Percentiles rank a stretch among this genome's conserved stretches.
phyloP scores from a whole-genome alignment of 2,888 invertebrate genomes.

The Amphiduros pacificus region DNA sequence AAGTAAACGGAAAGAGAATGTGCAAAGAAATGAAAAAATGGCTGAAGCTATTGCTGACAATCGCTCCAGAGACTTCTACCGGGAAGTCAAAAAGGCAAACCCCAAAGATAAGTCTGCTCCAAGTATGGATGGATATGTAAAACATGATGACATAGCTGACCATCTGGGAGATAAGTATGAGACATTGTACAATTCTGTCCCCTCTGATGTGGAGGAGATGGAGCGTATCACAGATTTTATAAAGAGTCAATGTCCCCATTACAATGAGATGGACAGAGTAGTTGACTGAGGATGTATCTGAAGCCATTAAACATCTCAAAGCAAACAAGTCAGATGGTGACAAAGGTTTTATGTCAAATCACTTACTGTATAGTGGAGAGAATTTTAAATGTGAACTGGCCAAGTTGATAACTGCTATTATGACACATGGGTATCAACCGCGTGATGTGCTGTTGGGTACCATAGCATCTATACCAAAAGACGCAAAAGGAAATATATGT shows the following conservation, averaged over 20 bases:
- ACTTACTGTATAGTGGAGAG: neutral
- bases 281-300: neutral
- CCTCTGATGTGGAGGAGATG: neutral
- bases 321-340: neutral
- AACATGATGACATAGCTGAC: neutral
- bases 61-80: neutral
- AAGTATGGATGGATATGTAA: neutral
- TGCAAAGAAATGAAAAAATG: neutral
- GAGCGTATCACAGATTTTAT: neutral
- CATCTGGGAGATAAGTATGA: neutral
- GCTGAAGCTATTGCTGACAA: conserved; percentile 1
- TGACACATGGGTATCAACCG: conserved; percentile 4
- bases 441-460: neutral
- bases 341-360: neutral
- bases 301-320: neutral
- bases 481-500: neutral
- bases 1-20: neutral
- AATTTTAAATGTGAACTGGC: neutral
- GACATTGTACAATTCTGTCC: neutral
- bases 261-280: neutral
- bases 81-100: neutral
- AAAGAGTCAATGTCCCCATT: neutral
- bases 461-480: neutral
- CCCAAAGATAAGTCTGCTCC: neutral
- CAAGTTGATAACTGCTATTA: neutral